A percentile compares a stretch with the other conserved stretches of the same genome.
These are phyloP conservation scores for Neuroterus valhalla DNA, from an alignment of 1,140 invertebrate genomes.

Conservation along the genomic window DNA sequence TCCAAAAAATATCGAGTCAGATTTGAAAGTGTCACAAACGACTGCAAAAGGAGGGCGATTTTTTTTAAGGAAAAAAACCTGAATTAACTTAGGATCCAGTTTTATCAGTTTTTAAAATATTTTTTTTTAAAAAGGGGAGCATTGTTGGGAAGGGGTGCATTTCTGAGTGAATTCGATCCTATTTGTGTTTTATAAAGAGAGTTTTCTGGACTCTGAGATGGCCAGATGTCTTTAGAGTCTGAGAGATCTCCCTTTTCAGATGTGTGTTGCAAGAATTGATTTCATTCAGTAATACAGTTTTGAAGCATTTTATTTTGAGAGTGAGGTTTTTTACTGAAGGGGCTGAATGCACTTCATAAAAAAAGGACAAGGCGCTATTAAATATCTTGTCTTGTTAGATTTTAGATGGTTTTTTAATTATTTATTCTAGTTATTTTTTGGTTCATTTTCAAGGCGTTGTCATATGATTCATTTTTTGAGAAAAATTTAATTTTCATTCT, in stretches of 20 bases:
- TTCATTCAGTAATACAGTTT: not conserved
- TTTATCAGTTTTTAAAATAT: no score
- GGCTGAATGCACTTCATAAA: slow-evolving; percentile 2
- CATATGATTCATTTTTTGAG: no score
- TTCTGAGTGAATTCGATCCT: not conserved
- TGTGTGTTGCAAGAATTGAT: not conserved
- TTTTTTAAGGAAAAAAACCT: not conserved
- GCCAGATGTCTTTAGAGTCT: slow-evolving; percentile 3
- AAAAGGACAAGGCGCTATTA: not conserved
- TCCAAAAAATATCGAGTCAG: slow-evolving; percentile 4
- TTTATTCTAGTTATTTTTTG: not conserved
- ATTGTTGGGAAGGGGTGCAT: not conserved
- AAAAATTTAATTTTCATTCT: no score
- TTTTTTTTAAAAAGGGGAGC: not conserved
- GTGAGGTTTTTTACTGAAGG: not conserved
- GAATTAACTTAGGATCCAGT: no score
- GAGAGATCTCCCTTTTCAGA: not conserved
- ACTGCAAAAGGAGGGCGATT: slow-evolving; percentile 11
- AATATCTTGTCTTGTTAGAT: no score
- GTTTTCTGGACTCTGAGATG: not conserved
- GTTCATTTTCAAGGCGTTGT: no score
- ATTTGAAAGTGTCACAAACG: not conserved
- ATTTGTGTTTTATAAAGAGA: not conserved
- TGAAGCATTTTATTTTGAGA: not conserved
- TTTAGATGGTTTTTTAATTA: not conserved